phyloP scores from a whole-genome alignment of 1,140 invertebrate species.

The Calosoma granatense region DNA sequence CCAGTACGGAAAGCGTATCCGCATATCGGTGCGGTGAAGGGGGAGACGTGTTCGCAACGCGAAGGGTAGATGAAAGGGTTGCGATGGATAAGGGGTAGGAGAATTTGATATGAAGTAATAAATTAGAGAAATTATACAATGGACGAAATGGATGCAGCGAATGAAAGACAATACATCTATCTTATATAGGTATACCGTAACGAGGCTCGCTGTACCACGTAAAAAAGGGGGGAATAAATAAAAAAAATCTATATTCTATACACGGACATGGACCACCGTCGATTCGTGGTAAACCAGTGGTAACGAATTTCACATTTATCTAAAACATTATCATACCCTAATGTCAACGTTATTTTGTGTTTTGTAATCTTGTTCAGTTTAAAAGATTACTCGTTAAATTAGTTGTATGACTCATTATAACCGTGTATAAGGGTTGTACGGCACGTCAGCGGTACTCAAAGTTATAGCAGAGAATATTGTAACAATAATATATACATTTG shows the following conservation, averaged over 20 bases:
- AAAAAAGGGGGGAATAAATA: background rate
- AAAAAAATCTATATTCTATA: constrained; percentile 1
- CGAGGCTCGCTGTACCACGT: background rate
- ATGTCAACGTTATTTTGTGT: too few relatives aligned
- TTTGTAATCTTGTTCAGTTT: too few relatives aligned
- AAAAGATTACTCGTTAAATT: too few relatives aligned
- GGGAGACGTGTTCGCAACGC: background rate
- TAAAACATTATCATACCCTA: too few relatives aligned
- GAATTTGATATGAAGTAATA: constrained; percentile 18
- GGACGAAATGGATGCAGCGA: constrained; percentile 9
- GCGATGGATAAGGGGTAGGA: constrained; percentile 8
- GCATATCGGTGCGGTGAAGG: background rate
- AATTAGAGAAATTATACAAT: constrained; percentile 20
- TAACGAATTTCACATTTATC: too few relatives aligned
- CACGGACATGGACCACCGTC: background rate
- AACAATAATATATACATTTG: too few relatives aligned
- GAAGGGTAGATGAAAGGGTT: constrained; percentile 18
- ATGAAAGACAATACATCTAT: constrained; percentile 7
- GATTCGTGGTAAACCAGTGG: background rate
- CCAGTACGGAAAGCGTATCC: background rate
- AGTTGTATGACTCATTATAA: too few relatives aligned
- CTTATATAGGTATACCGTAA: constrained; percentile 1
- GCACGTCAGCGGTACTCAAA: too few relatives aligned
- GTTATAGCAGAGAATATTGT: too few relatives aligned
- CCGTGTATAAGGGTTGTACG: too few relatives aligned